Base-by-base conservation (phyloP, 1,140 invertebrate species). In the Diachasma alloeum region DNA sequence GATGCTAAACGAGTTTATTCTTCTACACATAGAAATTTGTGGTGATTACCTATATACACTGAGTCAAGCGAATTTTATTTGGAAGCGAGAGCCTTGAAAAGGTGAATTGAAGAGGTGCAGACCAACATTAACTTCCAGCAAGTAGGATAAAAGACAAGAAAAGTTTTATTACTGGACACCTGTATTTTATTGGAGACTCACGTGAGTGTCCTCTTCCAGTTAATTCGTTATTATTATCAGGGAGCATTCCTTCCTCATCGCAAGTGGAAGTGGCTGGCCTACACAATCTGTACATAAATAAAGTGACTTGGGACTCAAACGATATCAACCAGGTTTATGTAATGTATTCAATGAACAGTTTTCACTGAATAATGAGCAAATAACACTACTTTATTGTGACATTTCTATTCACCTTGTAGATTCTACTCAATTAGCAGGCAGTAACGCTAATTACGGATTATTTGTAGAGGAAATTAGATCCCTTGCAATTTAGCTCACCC, bases 151-250 rank as follows among this genome's bases (percentile, higher is more conserved):
- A 31, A 31, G 31, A 6, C 31, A 31, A 31, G 31, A 6, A 31
- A 31, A 31, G 31, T 66, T 66, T 66, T 66, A 66, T 66, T 36
- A 66, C 10, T 24, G 22, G n/a, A 24, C 31, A 66, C 22, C 24
- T 31, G 31, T 66, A 66, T 66, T 66, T 66, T 66, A 66, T 66
- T 66, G n/a, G 15, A 66, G 59, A 4, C 10, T 31, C 26, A 66
- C 13, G 11, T 24, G 24, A 66, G 59, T 66, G 59, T 17, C 15
- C 9, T 66, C 11, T 3, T 15, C 17, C 13, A 36, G 59, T 66
- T 66, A 66, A 66, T 66, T 66, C 31, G 59, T 66, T 66, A 17
- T 66, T 66, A 66, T n/a, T 66, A 66, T 66, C 59, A 31, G 31
- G 4, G 59, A 6, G 22, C 11, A 31, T 66, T 66, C 24, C 22